Evolutionary conservation across 35 echinoderm and acorn worm species (phyloP).

Genomic region (Heliocidaris tuberculata): DNA sequence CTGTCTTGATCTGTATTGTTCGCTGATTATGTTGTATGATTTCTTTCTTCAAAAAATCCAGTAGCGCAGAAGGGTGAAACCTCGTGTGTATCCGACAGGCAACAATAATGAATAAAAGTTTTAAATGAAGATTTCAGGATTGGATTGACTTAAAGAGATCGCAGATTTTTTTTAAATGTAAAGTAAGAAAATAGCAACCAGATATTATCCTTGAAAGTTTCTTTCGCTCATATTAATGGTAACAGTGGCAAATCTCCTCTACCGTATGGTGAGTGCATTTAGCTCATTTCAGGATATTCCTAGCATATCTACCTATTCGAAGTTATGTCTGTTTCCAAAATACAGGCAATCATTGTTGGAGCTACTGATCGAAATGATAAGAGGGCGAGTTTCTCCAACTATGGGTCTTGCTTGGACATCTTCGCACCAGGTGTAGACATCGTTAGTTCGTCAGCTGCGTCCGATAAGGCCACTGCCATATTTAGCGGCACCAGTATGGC

Average conservation of each 20-base stretch:
- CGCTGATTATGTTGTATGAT: no score
- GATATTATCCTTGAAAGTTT: background rate
- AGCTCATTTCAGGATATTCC: background rate
- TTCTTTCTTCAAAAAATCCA: no score
- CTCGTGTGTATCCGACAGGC: no score
- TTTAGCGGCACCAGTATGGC: slow-evolving; percentile 58
- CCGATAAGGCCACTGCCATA: background rate
- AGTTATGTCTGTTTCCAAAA: background rate
- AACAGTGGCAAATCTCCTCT: no score
- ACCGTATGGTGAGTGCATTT: no score
- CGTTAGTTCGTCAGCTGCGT: background rate
- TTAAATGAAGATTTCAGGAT: no score
- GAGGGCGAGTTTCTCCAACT: slow-evolving; percentile 55
- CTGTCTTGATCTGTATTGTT: no score
- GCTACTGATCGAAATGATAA: slow-evolving; percentile 52
- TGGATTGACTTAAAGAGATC: no score
- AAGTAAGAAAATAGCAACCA: background rate
- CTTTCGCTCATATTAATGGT: background rate
- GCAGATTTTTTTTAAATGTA: background rate
- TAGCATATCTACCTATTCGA: background rate
- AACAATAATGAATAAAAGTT: no score
- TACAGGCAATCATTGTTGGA: slow-evolving; percentile 58
- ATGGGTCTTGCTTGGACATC: slow-evolving; percentile 59
- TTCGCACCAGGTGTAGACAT: slow-evolving; percentile 64
- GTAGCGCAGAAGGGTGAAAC: no score